A percentile compares a stretch with the other conserved stretches of the same genome.
Conservation (phyloP, 2,113 vertebrate species). For the Xiphorhynchus elegans region DNA sequence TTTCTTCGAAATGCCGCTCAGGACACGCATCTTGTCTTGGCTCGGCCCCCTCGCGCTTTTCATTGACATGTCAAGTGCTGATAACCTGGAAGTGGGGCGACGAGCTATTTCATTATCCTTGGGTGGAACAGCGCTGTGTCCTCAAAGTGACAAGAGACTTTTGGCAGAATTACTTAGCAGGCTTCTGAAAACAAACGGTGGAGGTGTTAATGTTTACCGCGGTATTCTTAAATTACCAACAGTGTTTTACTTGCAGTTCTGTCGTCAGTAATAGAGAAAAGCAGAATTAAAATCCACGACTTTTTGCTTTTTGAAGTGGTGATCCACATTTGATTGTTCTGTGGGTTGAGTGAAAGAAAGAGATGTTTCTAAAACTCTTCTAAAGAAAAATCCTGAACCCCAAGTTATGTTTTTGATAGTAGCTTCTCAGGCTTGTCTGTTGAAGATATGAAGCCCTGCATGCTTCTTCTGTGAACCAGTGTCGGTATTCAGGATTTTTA, state of each 20-base stretch:
- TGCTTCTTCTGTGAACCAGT: not conserved
- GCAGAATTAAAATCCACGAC: not conserved
- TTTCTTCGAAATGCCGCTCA: constrained; percentile 33
- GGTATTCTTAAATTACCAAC: not conserved
- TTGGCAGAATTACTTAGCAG: not conserved
- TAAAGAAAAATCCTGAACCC: not conserved
- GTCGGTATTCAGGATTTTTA: not conserved
- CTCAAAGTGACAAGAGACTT: constrained; percentile 36
- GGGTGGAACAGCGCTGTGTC: constrained; percentile 8
- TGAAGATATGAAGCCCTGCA: accelerated
- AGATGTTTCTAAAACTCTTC: not conserved
- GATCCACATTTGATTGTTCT: not conserved
- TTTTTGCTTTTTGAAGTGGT: not conserved
- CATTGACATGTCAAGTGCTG: constrained; percentile 42
- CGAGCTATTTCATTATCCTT: constrained; percentile 60
- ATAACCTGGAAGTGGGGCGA: constrained; percentile 42
- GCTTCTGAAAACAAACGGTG: not conserved
- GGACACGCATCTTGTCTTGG: not conserved
- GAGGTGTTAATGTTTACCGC: not conserved
- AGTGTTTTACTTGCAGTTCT: not conserved
- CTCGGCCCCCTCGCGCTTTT: constrained; percentile 41
- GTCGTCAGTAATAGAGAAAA: not conserved
- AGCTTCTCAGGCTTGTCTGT: not conserved
- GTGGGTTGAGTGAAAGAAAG: not conserved
- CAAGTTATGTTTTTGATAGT: not conserved